Percentiles rank a stretch among this genome's conserved stretches.
These are phyloP conservation scores for Nyctalus aviator DNA, from an alignment of 2,797 vertebrate genomes.

Conservation along the genomic window DNA sequence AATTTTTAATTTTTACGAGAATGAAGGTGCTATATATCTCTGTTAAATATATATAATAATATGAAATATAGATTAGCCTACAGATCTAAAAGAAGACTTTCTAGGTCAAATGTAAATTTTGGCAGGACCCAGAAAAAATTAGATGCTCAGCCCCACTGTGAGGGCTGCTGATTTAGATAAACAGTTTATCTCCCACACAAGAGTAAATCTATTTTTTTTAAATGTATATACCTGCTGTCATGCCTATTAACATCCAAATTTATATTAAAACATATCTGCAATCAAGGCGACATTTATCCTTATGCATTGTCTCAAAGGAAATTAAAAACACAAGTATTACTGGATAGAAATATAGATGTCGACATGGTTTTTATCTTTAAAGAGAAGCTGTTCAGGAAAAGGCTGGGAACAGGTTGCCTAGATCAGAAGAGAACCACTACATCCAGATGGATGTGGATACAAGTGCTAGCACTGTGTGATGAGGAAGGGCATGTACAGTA, in stretches of 20 bases:
- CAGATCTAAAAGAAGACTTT: not conserved
- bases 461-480: not conserved
- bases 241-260: not conserved
- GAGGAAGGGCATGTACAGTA: not conserved
- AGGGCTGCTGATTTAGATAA: not conserved
- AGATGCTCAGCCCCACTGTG: not conserved
- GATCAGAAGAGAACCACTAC: not conserved
- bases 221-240: not conserved
- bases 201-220: not conserved
- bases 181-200: not conserved
- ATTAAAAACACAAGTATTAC: not conserved
- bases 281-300: not conserved
- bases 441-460: not conserved
- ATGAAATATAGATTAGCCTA: not conserved
- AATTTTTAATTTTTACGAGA: not conserved
- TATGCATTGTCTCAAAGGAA: not conserved
- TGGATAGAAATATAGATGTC: not conserved
- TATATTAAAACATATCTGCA: not conserved
- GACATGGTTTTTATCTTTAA: not conserved
- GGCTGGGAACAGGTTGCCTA: not conserved
- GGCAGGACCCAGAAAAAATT: not conserved
- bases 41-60: slow-evolving; percentile 13
- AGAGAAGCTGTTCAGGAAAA: not conserved
- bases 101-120: not conserved
- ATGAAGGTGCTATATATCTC: not conserved